These are phyloP conservation scores for Aleiodes testaceus DNA, from an alignment of 2,888 invertebrate species.

Conservation along the genomic window DNA sequence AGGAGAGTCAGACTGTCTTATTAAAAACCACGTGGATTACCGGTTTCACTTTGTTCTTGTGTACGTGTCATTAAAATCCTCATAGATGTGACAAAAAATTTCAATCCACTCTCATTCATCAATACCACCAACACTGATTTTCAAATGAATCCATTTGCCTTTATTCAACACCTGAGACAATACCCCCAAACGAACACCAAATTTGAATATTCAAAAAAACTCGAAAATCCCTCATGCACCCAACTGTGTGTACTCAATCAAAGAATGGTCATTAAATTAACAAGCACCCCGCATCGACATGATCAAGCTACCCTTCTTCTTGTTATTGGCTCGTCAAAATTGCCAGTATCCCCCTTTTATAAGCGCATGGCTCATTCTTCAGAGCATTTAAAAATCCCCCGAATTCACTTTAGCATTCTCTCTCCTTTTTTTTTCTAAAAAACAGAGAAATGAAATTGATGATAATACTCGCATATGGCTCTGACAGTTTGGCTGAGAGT, in stretches of 20 bases:
- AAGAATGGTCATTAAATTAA: slow-evolving; percentile 67
- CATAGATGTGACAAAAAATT: too few relatives aligned
- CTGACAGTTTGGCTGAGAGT: slow-evolving; percentile 27
- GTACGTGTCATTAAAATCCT: too few relatives aligned
- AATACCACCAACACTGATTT: neutral
- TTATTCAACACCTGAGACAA: slow-evolving; percentile 1
- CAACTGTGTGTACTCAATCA: slow-evolving; percentile 25
- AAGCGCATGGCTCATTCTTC: slow-evolving; percentile 19
- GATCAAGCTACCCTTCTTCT: slow-evolving; percentile 33
- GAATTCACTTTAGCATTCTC: slow-evolving; percentile 30
- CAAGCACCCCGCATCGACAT: slow-evolving; percentile 61
- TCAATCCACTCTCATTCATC: slow-evolving; percentile 4
- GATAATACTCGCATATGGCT: slow-evolving; percentile 26
- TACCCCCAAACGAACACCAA: neutral
- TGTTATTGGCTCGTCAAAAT: slow-evolving; percentile 39
- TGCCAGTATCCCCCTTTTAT: slow-evolving; percentile 30
- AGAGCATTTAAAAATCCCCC: slow-evolving; percentile 39
- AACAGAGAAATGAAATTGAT: neutral
- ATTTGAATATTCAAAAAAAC: neutral
- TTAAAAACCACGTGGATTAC: slow-evolving; percentile 27
- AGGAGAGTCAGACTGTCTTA: slow-evolving; percentile 3
- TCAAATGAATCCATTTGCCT: neutral
- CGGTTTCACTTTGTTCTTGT: too few relatives aligned
- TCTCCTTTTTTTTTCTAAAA: neutral
- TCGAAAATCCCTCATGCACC: neutral